phyloP scores from a whole-genome alignment of 2,797 vertebrate genomes.

The Lates japonicus region DNA sequence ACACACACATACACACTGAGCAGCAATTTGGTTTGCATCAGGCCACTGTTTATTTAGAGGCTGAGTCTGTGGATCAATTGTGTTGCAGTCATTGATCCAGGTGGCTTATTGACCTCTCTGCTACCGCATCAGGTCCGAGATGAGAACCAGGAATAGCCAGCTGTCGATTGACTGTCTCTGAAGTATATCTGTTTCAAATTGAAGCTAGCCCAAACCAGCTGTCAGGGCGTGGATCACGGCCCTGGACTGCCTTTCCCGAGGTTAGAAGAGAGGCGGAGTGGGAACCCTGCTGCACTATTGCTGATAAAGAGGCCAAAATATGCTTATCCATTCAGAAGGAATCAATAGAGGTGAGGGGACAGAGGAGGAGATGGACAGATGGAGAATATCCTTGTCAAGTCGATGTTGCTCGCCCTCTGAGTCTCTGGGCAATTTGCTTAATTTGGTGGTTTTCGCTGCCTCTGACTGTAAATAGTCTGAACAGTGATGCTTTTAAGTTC shows the following conservation, averaged over 20 bases:
- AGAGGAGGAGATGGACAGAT: constrained; percentile 38
- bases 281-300: constrained; percentile 50
- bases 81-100: constrained; percentile 82
- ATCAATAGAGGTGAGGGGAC: constrained; percentile 61
- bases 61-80: constrained; percentile 68
- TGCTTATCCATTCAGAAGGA: constrained; percentile 71
- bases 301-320: constrained; percentile 72
- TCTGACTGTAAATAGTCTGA: constrained; percentile 59
- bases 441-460: constrained; percentile 64
- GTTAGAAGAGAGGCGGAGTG: constrained; percentile 46
- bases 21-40: constrained; percentile 73
- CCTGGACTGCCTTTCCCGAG: constrained; percentile 60
- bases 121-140: constrained; percentile 49
- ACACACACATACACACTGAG: constrained; percentile 58
- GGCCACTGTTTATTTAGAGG: constrained; percentile 62
- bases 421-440: constrained; percentile 71
- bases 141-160: constrained; percentile 71
- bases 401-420: constrained; percentile 57
- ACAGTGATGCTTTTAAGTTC: constrained; percentile 63
- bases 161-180: constrained; percentile 74
- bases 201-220: constrained; percentile 54
- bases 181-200: constrained; percentile 75
- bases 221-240: constrained; percentile 46
- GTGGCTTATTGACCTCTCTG: constrained; percentile 77
- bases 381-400: constrained; percentile 70